phyloP scores from a whole-genome alignment of 2,888 invertebrate species.

The Netelia fuscicornis region DNA sequence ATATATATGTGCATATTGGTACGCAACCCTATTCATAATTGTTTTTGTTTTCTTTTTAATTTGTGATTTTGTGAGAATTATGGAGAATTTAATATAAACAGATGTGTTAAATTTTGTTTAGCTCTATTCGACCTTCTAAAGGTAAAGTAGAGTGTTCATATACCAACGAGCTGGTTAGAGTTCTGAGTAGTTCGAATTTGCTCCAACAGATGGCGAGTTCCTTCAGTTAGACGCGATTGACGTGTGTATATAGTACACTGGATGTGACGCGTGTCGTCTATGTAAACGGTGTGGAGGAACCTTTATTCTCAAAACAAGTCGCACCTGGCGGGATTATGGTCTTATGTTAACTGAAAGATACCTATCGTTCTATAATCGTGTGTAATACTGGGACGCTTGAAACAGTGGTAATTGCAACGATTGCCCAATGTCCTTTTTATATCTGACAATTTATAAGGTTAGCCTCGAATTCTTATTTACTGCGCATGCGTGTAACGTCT shows the following conservation, averaged over 20 bases:
- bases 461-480: not conserved
- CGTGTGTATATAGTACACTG: not conserved
- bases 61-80: no score
- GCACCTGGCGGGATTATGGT: not conserved
- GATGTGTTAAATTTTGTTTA: no score
- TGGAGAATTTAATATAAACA: no score
- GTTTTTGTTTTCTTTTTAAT: no score
- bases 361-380: not conserved
- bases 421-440: not conserved
- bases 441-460: not conserved
- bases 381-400: not conserved
- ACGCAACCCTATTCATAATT: no score
- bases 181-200: not conserved
- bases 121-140: no score
- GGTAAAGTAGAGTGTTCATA: no score
- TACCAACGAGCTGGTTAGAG: no score
- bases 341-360: not conserved
- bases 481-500: slow-evolving; percentile 6
- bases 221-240: not conserved
- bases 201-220: not conserved
- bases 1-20: not conserved
- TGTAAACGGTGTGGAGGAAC: not conserved
- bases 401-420: no score
- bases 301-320: not conserved
- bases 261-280: not conserved